These are phyloP conservation scores for Craterocephalus amniculus DNA, from an alignment of 2,797 vertebrate genomes.

Conservation along the genomic window DNA sequence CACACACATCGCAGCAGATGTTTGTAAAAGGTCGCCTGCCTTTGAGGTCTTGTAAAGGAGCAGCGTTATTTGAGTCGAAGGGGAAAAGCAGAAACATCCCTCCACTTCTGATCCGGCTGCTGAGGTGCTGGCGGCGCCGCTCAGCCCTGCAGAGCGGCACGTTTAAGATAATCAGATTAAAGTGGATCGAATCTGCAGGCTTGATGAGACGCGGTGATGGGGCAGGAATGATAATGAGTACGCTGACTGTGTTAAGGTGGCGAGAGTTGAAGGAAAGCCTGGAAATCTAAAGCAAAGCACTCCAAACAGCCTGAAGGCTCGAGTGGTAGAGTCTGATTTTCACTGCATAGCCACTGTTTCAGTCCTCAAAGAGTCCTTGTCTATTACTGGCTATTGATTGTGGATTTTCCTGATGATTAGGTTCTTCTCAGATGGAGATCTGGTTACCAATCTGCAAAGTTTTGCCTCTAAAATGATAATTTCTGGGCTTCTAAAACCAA, in stretches of 20 bases:
- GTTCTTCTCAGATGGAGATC: neutral
- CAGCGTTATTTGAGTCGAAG: conserved; percentile 9
- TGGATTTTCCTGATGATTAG: neutral
- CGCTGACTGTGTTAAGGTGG: conserved; percentile 21
- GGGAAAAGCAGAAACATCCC: conserved; percentile 8
- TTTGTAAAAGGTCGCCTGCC: conserved; percentile 44
- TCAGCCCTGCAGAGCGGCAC: conserved; percentile 3
- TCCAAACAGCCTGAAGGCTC: neutral
- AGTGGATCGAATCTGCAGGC: conserved; percentile 55
- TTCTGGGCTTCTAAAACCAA: neutral
- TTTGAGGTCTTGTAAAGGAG: conserved; percentile 1
- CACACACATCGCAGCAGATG: conserved; percentile 19
- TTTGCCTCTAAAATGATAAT: too few relatives aligned
- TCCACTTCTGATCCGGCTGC: conserved; percentile 10
- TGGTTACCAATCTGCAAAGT: neutral
- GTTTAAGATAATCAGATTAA: conserved; percentile 63
- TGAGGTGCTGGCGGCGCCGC: conserved; percentile 4
- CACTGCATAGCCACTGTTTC: neutral
- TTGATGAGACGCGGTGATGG: conserved; percentile 34
- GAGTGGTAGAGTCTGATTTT: too few relatives aligned
- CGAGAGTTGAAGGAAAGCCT: conserved; percentile 28
- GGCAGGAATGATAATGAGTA: conserved; percentile 68
- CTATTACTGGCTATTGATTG: conserved; percentile 5
- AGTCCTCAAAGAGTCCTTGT: neutral
- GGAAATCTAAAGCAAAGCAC: conserved; percentile 30